A percentile compares a stretch with the other conserved stretches of the same genome.
Conservation (phyloP, 2,888 invertebrate species). For the Drosophila dives region DNA sequence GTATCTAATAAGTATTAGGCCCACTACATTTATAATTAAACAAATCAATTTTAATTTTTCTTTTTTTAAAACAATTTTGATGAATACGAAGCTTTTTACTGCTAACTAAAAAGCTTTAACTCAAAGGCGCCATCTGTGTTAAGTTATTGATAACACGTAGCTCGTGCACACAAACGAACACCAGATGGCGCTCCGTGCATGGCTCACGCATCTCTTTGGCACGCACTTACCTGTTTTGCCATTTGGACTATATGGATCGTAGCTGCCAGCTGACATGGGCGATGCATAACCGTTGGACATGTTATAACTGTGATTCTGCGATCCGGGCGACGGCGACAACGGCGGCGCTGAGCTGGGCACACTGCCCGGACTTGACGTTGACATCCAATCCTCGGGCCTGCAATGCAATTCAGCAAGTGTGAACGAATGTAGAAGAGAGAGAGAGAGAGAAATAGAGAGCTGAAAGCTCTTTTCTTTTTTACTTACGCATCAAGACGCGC, state of each 20-base stretch:
- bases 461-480: constrained; percentile 9
- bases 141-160: background rate
- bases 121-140: constrained; percentile 38
- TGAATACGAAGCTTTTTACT: background rate
- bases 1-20: background rate
- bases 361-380: constrained; percentile 87
- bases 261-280: constrained; percentile 94
- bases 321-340: constrained; percentile 89
- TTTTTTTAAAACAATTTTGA: too few species aligned
- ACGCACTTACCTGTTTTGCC: constrained; percentile 92
- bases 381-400: constrained; percentile 87
- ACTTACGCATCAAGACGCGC: constrained; percentile 85
- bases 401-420: background rate
- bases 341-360: constrained; percentile 87
- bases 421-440: background rate
- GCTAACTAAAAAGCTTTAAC: background rate
- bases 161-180: constrained; percentile 7
- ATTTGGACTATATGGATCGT: constrained; percentile 95
- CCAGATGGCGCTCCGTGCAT: constrained; percentile 32
- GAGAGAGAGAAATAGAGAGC: background rate
- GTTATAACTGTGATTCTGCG: constrained; percentile 85
- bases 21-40: background rate
- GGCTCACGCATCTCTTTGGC: background rate
- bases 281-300: constrained; percentile 92
- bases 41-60: background rate